Conservation (phyloP, 2,888 invertebrate genomes). For the Tipula unca region DNA sequence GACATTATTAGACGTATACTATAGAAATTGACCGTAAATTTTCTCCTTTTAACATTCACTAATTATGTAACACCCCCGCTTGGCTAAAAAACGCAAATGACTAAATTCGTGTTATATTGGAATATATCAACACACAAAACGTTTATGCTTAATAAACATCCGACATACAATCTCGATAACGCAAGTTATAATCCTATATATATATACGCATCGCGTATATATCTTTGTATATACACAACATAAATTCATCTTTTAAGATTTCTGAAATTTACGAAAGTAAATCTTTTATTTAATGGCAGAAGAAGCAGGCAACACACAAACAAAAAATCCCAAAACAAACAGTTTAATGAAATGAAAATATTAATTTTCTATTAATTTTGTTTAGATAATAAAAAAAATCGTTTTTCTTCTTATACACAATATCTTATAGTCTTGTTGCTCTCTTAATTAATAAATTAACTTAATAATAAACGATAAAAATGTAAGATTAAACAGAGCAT, state of each 20-base stretch:
- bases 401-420: background rate
- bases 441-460: constrained; percentile 3
- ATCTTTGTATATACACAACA: background rate
- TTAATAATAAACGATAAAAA: background rate
- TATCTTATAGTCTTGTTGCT: background rate
- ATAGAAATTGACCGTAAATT: background rate
- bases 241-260: background rate
- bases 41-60: too few species aligned
- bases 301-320: background rate
- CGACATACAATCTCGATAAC: background rate
- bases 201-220: background rate
- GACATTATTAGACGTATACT: background rate
- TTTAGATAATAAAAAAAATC: background rate
- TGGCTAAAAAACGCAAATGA: background rate
- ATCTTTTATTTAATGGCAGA: background rate
- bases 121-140: background rate
- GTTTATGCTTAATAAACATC: background rate
- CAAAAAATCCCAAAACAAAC: background rate
- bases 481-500: background rate
- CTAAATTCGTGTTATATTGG: background rate
- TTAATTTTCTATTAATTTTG: constrained; percentile 8
- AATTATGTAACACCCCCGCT: background rate
- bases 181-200: background rate
- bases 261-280: background rate
- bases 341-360: background rate